phyloP scores from a whole-genome alignment of 2,797 vertebrate species.

The Sitta carolinensis region DNA sequence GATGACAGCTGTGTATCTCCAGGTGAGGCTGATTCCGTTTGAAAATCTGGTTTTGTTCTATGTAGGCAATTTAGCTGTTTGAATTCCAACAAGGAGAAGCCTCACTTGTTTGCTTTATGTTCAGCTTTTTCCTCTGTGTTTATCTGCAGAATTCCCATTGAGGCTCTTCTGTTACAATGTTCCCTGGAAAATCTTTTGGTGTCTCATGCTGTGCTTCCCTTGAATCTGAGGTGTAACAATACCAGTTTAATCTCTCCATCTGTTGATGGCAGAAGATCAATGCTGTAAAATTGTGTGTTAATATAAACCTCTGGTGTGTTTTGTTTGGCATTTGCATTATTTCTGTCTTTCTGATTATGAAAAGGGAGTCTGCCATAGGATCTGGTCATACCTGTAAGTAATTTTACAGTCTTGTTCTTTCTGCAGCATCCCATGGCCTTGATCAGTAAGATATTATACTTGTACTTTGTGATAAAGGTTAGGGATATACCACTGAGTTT shows the following conservation, averaged over 20 bases:
- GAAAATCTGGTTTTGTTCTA: conserved; percentile 44
- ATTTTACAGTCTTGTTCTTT: background rate
- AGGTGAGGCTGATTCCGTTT: conserved; percentile 34
- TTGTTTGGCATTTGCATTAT: background rate
- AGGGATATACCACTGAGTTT: background rate
- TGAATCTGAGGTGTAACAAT: conserved; percentile 3
- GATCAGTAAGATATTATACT: background rate
- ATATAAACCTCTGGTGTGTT: background rate
- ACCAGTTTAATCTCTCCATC: conserved; percentile 45
- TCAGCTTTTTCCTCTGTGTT: background rate
- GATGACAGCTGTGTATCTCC: conserved; percentile 54
- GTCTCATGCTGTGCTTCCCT: conserved; percentile 13
- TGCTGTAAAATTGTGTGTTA: conserved; percentile 4
- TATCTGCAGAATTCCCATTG: conserved; percentile 34
- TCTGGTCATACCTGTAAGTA: background rate
- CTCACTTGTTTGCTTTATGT: background rate
- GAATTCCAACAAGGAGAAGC: conserved; percentile 27
- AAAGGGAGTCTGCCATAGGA: background rate
- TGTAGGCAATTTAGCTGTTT: background rate
- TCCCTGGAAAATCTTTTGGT: conserved; percentile 47
- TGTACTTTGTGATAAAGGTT: background rate
- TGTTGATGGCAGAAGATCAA: conserved; percentile 45
- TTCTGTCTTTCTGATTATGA: background rate
- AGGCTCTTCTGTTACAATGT: background rate
- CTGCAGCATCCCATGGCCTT: background rate